Evolutionary conservation across 2,113 vertebrate species (phyloP).

Genomic region (Trachemys scripta): DNA sequence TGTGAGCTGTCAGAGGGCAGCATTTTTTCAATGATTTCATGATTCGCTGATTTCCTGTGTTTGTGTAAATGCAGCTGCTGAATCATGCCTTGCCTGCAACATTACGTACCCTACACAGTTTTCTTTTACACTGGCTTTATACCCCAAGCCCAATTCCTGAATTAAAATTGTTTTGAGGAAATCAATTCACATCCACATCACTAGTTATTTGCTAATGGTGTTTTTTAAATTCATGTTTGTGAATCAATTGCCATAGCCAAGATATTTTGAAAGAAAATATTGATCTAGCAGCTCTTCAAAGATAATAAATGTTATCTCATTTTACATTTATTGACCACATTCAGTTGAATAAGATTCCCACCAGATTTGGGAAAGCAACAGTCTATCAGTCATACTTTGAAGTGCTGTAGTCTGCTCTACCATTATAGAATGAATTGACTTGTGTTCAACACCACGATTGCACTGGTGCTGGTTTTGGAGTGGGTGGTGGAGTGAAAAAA

Average conservation of each 20-base stretch:
- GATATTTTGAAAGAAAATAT: conserved; percentile 43
- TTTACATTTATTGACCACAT: neutral
- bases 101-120: neutral
- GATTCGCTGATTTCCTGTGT: neutral
- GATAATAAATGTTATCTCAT: conserved; percentile 2
- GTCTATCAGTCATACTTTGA: conserved; percentile 10
- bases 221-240: conserved; percentile 10
- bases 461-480: neutral
- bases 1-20: neutral
- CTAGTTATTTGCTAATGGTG: neutral
- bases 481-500: conserved; percentile 46
- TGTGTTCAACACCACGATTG: conserved; percentile 5
- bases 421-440: conserved; percentile 44
- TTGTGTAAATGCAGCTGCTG: neutral
- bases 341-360: conserved; percentile 4
- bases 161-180: conserved; percentile 13
- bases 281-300: conserved; percentile 39
- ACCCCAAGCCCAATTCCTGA: neutral
- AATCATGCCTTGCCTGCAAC: neutral
- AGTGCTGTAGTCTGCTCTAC: conserved; percentile 28
- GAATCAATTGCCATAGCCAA: neutral
- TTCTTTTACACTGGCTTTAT: neutral
- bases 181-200: neutral
- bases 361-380: conserved; percentile 23
- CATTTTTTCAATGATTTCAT: neutral